phyloP scores from a whole-genome alignment of 2,797 vertebrate species.

The Arctocebus calabarensis region DNA sequence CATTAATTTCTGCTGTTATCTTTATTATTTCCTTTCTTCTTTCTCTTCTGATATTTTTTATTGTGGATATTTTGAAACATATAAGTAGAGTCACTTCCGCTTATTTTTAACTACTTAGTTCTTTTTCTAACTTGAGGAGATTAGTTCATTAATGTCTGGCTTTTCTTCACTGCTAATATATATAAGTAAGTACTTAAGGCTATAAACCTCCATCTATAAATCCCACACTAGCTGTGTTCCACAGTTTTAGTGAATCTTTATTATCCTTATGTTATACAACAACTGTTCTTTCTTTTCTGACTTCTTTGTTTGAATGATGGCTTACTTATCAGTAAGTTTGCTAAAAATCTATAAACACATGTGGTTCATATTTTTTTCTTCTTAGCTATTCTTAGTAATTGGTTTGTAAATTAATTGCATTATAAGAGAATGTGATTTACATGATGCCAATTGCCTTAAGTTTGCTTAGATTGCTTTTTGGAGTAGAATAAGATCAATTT shows the following conservation, averaged over 20 bases:
- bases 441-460: neutral
- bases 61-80: neutral
- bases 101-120: neutral
- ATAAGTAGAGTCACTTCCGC: neutral
- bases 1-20: neutral
- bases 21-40: neutral
- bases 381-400: neutral
- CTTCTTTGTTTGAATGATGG: neutral
- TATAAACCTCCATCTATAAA: neutral
- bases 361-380: neutral
- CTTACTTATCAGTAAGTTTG: neutral
- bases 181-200: neutral
- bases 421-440: neutral
- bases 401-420: neutral
- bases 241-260: neutral
- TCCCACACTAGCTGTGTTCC: neutral
- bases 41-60: neutral
- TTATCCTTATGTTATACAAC: neutral
- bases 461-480: neutral
- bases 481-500: neutral
- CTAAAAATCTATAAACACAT: neutral
- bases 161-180: neutral
- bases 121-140: neutral
- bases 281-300: neutral
- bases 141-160: neutral